Evolutionary conservation across 2,113 vertebrate genomes (phyloP), one percentile per base, ranked within the genome.

Genomic region (Ammodytes dubius): DNA sequence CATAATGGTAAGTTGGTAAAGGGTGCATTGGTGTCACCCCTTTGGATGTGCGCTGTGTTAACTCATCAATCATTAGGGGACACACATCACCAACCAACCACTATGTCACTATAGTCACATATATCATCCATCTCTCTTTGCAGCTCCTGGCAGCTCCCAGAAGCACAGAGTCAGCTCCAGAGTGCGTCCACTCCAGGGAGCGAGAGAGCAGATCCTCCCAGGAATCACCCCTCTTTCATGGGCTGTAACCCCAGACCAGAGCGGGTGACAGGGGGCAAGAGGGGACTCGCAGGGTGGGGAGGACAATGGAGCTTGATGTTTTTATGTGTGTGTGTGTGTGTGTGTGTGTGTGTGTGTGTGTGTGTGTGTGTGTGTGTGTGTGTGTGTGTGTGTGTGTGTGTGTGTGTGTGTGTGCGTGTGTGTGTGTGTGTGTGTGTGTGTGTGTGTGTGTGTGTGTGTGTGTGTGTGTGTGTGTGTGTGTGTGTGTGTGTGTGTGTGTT

Each of bases 61-160:
- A 89, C 85, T 93, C 92, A 93, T 94, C 89, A 86, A 93, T 94
- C 92, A 94, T 71, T 6, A 27, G 27, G 27, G 7, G 54, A 37
- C 84, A 84, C 88, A 73, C 79, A n/a, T 74, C 82, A 64, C 82
- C 27, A 50, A 67, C 85, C 72, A 14, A 39, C 63, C 82, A 59
- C 81, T 60, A 57, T 27, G 82, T 80, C 81, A 40, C 45, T 70
- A 46, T 61, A 82, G 70, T 43, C 59, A 69, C 86, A 27, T 27
- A 27, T 27, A 27, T 91, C 94, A 90, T 93, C 92, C 87, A 86
- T 95, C 94, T 95, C 87, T 80, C 81, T 85, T 82, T 91, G 86
- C 87, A 78, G 65, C 60, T 63, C 63, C 59, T 93, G 91, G 90
- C 93, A 92, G 93, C 79, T 88, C 70, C 77, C 86, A 89, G 90